Base-by-base conservation (phyloP, 2,888 invertebrate species). In the Lasioglossum malachurum region DNA sequence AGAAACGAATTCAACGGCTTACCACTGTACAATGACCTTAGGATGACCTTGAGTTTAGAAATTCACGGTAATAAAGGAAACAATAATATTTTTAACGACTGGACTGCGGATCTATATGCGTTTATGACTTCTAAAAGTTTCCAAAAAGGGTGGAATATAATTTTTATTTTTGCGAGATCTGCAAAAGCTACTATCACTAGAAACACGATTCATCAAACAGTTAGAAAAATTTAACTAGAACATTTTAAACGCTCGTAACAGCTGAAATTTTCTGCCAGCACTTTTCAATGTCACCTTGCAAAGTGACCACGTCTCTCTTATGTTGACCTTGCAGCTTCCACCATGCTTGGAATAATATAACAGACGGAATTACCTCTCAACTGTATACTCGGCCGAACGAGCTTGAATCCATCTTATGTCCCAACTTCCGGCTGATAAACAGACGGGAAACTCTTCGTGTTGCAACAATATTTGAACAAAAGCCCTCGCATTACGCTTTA, bases 401-500 rank as follows among this genome's bases (percentile, higher is more conserved):
- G 73, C 67, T 31, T 10, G 81, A 79, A 82, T 82, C 75, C 84
- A 74, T 84, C 82, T 72, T 71, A 74, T 23, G 67, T 41, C 69
- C 53, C 75, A 81, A 84, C 75, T 86, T 78, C 75, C 41, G 57
- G 19, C 80, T 72, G 82, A 78, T 87, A 90, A 84, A 80, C 80
- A 85, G 86, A 86, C 80, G 80, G 44, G 80, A 79, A 78, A 67
- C 86, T 84, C 38, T 78, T 67, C 75, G 80, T 78, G 83, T 80
- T 83, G 87, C 27, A 76, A 77, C 86, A 89, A 89, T 88, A 84
- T 84, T 87, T 81, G 77, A 87, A 86, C 85, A 82, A 87, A 82
- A 77, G 80, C 67, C 76, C 38, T 46, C 23, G 69, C 16, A 64
- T 67, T 53, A 60, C 44, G 53, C 8, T 38, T 78, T 83, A 80